Evolutionary conservation across 2,113 vertebrate species (phyloP).

Genomic region (Oxyruncus cristatus): DNA sequence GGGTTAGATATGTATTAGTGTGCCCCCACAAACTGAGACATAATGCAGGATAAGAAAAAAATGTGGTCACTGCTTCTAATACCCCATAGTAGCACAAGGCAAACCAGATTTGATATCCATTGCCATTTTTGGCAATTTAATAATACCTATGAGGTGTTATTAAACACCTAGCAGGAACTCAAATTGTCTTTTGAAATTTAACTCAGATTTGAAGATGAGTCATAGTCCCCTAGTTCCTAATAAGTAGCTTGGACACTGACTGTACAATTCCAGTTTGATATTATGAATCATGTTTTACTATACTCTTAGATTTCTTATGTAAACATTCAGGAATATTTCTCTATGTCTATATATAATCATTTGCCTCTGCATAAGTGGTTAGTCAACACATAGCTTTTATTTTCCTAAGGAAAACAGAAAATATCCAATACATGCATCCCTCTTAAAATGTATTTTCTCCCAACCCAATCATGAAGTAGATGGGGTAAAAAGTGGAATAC

Average conservation of each 20-base stretch:
- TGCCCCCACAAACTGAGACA: background rate
- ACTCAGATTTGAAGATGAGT: background rate
- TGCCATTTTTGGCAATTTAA: background rate
- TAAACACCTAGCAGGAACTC: background rate
- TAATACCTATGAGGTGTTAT: too few relatives aligned
- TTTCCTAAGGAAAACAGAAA: background rate
- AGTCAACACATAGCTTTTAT: background rate
- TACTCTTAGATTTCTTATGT: background rate
- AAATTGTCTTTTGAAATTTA: background rate
- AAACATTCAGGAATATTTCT: background rate
- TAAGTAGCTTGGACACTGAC: background rate
- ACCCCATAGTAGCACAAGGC: accelerated
- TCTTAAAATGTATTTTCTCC: background rate
- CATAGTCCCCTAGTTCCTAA: background rate
- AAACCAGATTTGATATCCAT: background rate
- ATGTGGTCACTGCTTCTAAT: background rate
- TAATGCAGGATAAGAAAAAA: background rate
- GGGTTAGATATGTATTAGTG: background rate
- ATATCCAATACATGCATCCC: background rate
- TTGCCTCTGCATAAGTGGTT: background rate
- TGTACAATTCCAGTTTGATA: background rate
- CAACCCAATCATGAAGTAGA: background rate
- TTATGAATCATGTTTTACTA: background rate
- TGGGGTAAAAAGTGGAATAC: background rate
- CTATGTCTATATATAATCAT: background rate